Evolutionary conservation across 2,888 invertebrate genomes (phyloP).

Genomic region (Diloba caeruleocephala): DNA sequence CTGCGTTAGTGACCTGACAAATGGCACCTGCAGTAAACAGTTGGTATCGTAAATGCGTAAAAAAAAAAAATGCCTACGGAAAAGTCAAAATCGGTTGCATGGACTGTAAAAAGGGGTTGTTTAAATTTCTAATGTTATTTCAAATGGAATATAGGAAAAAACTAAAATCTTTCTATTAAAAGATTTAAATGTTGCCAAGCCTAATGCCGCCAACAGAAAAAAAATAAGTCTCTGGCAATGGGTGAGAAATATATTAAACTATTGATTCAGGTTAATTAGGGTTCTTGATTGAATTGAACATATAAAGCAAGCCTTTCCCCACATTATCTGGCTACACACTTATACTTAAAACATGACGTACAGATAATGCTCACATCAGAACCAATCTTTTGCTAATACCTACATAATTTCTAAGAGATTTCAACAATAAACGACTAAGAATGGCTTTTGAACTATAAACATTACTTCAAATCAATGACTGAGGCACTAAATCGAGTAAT

Average conservation of each 20-base stretch:
- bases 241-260: too few relatives aligned
- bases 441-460: conserved; percentile 24
- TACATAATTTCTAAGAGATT: conserved; percentile 44
- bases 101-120: too few relatives aligned
- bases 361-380: conserved; percentile 24
- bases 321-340: conserved; percentile 47
- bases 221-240: not conserved
- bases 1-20: too few relatives aligned
- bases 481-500: conserved; percentile 8
- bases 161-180: too few relatives aligned
- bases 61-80: too few relatives aligned
- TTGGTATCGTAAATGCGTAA: too few relatives aligned
- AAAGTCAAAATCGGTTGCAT: too few relatives aligned
- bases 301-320: conserved; percentile 34
- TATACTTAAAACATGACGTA: conserved; percentile 29
- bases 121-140: too few relatives aligned
- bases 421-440: conserved; percentile 27
- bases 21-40: too few relatives aligned
- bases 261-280: not conserved
- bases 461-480: conserved; percentile 18
- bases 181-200: too few relatives aligned
- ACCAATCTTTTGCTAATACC: conserved; percentile 38
- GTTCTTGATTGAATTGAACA: conserved; percentile 12
- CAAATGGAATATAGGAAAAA: too few relatives aligned
- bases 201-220: too few relatives aligned